Conservation (phyloP, 2,888 invertebrate genomes). For the Drosophila tanythrix region DNA sequence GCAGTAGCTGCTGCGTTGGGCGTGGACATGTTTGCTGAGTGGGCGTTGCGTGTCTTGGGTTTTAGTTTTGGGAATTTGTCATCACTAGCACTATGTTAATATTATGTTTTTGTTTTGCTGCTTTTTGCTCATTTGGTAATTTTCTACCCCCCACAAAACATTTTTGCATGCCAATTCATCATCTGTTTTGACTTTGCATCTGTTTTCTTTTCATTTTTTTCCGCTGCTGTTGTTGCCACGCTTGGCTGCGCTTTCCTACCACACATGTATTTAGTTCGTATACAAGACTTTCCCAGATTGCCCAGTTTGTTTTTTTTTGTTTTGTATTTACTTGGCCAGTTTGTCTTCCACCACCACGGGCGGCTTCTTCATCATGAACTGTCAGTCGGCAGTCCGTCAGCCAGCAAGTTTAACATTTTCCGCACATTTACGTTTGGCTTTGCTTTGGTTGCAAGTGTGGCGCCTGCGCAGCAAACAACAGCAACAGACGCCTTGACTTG, state of each 20-base stretch:
- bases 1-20: constrained; percentile 18
- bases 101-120: constrained; percentile 23
- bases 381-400: constrained; percentile 51
- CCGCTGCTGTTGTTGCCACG: constrained; percentile 40
- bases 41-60: constrained; percentile 48
- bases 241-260: constrained; percentile 38
- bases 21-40: constrained; percentile 17
- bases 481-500: constrained; percentile 36
- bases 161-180: constrained; percentile 69
- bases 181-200: constrained; percentile 65
- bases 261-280: constrained; percentile 15
- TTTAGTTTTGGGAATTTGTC: constrained; percentile 57
- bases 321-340: background rate
- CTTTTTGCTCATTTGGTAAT: constrained; percentile 16
- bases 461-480: constrained; percentile 60
- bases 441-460: constrained; percentile 57
- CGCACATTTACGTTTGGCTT: constrained; percentile 63
- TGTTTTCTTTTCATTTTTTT: constrained; percentile 30
- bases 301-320: constrained; percentile 10
- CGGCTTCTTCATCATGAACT: constrained; percentile 62
- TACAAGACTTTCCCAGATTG: constrained; percentile 46
- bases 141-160: constrained; percentile 2
- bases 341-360: constrained; percentile 14
- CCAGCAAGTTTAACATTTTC: constrained; percentile 49
- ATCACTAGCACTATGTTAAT: constrained; percentile 45